Conservation (phyloP, 2,113 vertebrate genomes). For the Pollachius pollachius region DNA sequence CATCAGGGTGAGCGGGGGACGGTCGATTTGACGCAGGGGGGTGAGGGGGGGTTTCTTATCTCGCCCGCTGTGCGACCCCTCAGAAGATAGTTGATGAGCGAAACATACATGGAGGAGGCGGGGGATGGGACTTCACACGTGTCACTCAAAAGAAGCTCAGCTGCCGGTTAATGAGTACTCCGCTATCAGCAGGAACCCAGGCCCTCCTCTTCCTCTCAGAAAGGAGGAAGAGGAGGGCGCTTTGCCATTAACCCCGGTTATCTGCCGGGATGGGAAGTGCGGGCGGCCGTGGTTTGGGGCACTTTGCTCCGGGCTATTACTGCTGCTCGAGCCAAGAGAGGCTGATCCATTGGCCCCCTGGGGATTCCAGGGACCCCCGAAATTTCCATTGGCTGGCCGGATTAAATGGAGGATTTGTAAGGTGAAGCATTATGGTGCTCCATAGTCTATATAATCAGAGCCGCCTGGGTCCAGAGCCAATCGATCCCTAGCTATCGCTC, state of each 20-base stretch:
- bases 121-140: constrained; percentile 9
- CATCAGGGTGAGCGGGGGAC: constrained; percentile 52
- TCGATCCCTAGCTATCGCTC: constrained; percentile 40
- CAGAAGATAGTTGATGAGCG: constrained; percentile 36
- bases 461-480: constrained; percentile 56
- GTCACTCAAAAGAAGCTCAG: constrained; percentile 14
- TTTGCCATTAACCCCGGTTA: constrained; percentile 54
- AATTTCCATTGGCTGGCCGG: constrained; percentile 25
- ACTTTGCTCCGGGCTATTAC: constrained; percentile 45
- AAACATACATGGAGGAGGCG: constrained; percentile 1
- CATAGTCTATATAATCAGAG: constrained; percentile 57
- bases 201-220: constrained; percentile 23
- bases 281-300: constrained; percentile 10
- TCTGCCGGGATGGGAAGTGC: constrained; percentile 22
- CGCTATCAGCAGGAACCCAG: not conserved
- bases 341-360: constrained; percentile 56
- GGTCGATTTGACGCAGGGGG: constrained; percentile 24
- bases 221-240: constrained; percentile 16
- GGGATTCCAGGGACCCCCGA: constrained; percentile 42
- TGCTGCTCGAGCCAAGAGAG: constrained; percentile 54
- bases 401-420: constrained; percentile 74
- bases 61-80: constrained; percentile 6
- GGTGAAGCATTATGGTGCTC: constrained; percentile 61
- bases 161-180: constrained; percentile 18
- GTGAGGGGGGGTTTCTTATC: not conserved